phyloP scores from a whole-genome alignment of 1,140 invertebrate species.

The Leptestheria dahalacensis region DNA sequence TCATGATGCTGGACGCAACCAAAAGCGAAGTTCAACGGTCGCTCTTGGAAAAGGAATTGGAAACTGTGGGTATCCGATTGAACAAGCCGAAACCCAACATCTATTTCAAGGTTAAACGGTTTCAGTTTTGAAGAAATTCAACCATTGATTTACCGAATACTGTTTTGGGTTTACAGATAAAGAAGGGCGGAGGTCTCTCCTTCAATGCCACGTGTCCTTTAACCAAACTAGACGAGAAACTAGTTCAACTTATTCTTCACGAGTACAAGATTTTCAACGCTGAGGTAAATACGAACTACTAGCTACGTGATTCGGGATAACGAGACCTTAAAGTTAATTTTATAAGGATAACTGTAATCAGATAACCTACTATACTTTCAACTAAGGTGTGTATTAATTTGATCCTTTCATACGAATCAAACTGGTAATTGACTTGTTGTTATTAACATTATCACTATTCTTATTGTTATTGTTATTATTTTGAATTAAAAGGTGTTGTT shows the following conservation, averaged over 20 bases:
- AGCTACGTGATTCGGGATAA: no score
- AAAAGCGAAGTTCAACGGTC: conserved; percentile 88
- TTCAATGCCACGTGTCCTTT: conserved; percentile 92
- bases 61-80: conserved; percentile 87
- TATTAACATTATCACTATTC: not conserved
- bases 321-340: no score
- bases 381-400: no score
- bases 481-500: conserved; percentile 51
- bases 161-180: conserved; percentile 41
- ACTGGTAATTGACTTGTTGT: no score
- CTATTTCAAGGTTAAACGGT: conserved; percentile 72
- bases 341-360: no score
- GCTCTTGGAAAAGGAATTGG: conserved; percentile 81
- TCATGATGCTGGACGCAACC: conserved; percentile 98
- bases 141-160: not conserved
- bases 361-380: no score
- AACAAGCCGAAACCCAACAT: conserved; percentile 92
- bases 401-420: not conserved
- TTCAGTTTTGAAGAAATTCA: not conserved
- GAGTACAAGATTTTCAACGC: conserved; percentile 99
- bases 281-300: conserved; percentile 44
- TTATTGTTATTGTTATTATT: not conserved
- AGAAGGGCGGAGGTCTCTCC: conserved; percentile 96
- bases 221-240: conserved; percentile 89
- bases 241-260: conserved; percentile 95